Percentiles rank a stretch among this genome's conserved stretches.
Evolutionary conservation across 2,888 invertebrate species (phyloP).

Genomic region (Agrochola circellaris): DNA sequence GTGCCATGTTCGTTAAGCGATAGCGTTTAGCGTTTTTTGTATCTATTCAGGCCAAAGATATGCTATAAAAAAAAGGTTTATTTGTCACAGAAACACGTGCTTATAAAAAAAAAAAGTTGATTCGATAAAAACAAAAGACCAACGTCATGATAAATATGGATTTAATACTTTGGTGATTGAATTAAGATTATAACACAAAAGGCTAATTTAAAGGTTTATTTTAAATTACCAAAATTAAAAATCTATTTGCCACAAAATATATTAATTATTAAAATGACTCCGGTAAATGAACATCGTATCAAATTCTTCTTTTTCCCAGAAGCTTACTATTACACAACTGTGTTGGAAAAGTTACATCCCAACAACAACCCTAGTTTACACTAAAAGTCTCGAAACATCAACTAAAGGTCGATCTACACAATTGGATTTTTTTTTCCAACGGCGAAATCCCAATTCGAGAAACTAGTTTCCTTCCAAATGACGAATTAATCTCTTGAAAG

Average conservation of each 20-base stretch:
- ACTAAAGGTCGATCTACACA: slow-evolving; percentile 49
- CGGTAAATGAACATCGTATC: not conserved
- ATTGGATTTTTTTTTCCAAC: slow-evolving; percentile 69
- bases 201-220: not conserved
- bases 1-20: not conserved
- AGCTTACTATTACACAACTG: not conserved
- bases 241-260: not conserved
- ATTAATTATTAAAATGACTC: not conserved
- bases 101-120: no score
- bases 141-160: not conserved
- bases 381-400: not conserved
- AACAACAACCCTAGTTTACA: not conserved
- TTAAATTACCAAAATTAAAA: not conserved
- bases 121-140: not conserved
- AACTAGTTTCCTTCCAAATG: slow-evolving; percentile 87
- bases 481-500: slow-evolving; percentile 89
- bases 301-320: not conserved
- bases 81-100: no score
- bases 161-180: not conserved
- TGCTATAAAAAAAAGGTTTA: not conserved
- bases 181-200: not conserved
- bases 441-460: slow-evolving; percentile 72
- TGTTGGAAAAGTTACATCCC: not conserved
- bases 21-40: not conserved
- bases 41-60: not conserved